phyloP scores from a whole-genome alignment of 2,888 invertebrate genomes.

The Lepetodrilus schrolli region DNA sequence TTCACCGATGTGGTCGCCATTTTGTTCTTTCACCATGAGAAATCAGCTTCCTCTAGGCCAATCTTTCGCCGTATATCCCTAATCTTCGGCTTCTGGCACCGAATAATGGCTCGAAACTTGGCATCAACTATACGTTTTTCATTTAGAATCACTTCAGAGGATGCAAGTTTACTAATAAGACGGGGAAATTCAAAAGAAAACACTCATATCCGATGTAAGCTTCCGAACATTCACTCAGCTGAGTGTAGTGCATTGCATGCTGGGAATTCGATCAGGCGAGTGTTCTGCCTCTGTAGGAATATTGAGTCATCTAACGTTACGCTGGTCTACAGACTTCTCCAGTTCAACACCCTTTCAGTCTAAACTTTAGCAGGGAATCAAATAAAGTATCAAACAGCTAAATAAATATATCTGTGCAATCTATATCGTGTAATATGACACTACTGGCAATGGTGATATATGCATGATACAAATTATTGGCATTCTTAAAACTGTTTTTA shows the following conservation, averaged over 20 bases:
- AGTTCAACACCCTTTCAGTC: too few relatives aligned
- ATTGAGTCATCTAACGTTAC: too few relatives aligned
- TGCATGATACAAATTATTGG: too few relatives aligned
- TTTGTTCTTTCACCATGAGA: conserved; percentile 44
- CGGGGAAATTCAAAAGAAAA: conserved; percentile 7
- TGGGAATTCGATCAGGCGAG: neutral
- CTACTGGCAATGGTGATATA: too few relatives aligned
- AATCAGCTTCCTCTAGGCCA: conserved; percentile 38
- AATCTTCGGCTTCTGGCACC: neutral
- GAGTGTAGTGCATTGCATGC: conserved; percentile 19
- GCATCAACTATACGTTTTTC: neutral
- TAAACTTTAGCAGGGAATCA: too few relatives aligned
- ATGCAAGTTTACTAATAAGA: neutral
- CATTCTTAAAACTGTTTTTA: too few relatives aligned
- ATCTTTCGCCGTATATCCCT: conserved; percentile 28
- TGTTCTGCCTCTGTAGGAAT: too few relatives aligned
- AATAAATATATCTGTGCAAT: too few relatives aligned
- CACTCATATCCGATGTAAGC: neutral
- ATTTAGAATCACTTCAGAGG: neutral
- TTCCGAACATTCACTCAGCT: conserved; percentile 1
- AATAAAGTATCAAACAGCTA: too few relatives aligned
- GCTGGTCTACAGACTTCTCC: too few relatives aligned
- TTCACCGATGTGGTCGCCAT: conserved; percentile 63
- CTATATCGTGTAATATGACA: too few relatives aligned
- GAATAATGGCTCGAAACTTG: neutral